Base-by-base conservation (phyloP, 2,888 invertebrate species). In the Linnaemya vulpina region DNA sequence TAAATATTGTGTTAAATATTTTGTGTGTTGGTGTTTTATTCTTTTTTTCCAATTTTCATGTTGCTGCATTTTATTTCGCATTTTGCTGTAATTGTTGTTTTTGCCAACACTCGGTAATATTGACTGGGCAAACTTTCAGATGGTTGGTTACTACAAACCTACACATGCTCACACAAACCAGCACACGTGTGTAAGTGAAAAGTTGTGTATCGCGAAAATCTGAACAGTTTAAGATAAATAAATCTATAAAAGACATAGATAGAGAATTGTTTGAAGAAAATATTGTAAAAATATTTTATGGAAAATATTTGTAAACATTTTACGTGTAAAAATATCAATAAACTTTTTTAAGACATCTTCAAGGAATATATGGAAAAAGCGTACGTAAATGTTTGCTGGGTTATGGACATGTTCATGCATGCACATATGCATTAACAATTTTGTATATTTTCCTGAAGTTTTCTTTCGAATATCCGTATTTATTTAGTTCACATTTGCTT, bases 1-100 rank as follows among this genome's bases (percentile, higher is more conserved):
- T 68, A 74, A 81, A 68, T 81, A 53, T 75, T 81, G 74, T 81
- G 80, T 75, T 75, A 76, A 81, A 67, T 65, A 73, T 73, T 80
- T 67, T 38, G 25, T 38, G 25, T 65, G 51, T 53, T 62, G 7
- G 40, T 67, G 30, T 5, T 30, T 30, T 30, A n/a, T n/a, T n/a
- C n/a, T 73, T 43, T 40, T 25, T 3, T 5, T 25, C 30, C 17
- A 17, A 22, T 74, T 62, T 53, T 65, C 17, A 8, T 35, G 35
- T 71, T 49, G 15, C 40, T 30, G 35, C 43, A 17, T 60, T 60
- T 46, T 49, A 22, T 38, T 60, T 58, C n/a, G 0, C 20, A 40
- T 46, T 58, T 43, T 55, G 8, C 20, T 17, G 51, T 20, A 30
- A 20, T 75, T 58, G 9, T 75, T 63, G 20, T 62, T 53, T n/a